Conservation (phyloP, 2,888 invertebrate genomes). For the Nephrotoma flavescens region DNA sequence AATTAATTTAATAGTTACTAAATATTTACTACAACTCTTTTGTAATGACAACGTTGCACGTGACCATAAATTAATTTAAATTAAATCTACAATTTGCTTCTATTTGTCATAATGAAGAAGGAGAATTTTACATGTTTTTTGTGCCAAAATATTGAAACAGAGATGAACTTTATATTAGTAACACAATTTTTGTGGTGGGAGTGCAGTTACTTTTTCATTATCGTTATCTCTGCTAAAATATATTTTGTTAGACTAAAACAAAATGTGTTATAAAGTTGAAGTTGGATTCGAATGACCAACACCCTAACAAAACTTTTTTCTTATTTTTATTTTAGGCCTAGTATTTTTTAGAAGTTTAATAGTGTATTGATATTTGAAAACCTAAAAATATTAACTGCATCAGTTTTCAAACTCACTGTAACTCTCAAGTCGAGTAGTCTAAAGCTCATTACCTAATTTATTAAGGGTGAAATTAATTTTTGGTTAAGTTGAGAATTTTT, state of each 20-base stretch:
- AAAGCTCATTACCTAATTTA: too few relatives aligned
- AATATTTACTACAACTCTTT: neutral
- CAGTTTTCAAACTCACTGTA: too few relatives aligned
- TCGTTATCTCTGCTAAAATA: neutral
- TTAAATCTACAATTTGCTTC: neutral
- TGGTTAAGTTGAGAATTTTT: too few relatives aligned
- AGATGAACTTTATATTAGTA: neutral
- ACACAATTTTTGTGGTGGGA: neutral
- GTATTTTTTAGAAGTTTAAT: too few relatives aligned
- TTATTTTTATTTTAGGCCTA: too few relatives aligned
- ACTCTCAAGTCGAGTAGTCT: too few relatives aligned
- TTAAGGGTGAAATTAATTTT: too few relatives aligned
- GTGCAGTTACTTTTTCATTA: neutral
- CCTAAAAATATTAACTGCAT: too few relatives aligned
- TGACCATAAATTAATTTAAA: neutral
- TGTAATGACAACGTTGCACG: neutral
- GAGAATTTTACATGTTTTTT: neutral
- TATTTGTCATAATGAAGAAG: neutral
- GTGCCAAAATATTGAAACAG: neutral
- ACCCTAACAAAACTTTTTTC: too few relatives aligned
- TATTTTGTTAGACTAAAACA: neutral
- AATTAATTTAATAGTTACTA: neutral
- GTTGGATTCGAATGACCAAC: too few relatives aligned
- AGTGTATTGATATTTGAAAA: too few relatives aligned
- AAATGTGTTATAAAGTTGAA: too few relatives aligned